These are phyloP conservation scores for Eremobia ochroleuca DNA, from an alignment of 2,888 invertebrate genomes.

Conservation along the genomic window DNA sequence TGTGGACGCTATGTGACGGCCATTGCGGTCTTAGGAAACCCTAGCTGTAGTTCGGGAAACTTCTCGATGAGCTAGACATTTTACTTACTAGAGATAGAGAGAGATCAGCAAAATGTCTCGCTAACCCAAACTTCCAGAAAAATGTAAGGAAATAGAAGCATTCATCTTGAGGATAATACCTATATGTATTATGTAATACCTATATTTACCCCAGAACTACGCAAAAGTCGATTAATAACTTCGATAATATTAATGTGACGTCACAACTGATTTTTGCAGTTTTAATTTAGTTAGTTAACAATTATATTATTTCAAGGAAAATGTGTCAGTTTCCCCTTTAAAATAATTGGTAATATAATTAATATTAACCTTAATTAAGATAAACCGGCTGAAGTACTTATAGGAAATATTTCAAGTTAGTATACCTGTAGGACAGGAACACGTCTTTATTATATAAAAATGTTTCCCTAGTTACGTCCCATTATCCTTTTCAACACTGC, in stretches of 20 bases:
- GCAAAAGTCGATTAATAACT: neutral
- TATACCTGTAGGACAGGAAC: neutral
- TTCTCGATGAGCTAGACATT: neutral
- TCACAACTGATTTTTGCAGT: neutral
- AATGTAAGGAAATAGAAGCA: neutral
- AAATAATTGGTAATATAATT: constrained; percentile 4
- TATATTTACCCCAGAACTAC: constrained; percentile 4
- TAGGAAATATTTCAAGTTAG: neutral
- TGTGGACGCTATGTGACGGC: neutral
- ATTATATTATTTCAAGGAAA: neutral
- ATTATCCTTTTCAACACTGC: too few species aligned
- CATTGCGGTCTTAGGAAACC: neutral
- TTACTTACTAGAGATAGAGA: neutral
- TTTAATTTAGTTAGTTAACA: neutral
- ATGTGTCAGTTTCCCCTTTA: neutral
- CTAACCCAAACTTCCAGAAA: neutral
- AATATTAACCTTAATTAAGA: neutral
- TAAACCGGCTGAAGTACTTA: too few species aligned
- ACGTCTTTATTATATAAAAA: neutral
- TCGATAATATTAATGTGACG: constrained; percentile 1
- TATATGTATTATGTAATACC: neutral
- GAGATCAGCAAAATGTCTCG: neutral
- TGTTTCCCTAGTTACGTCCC: too few species aligned
- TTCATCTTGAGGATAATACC: neutral
- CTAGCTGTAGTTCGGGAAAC: neutral